These are phyloP conservation scores for Coccyzus lansbergi DNA, from an alignment of 2,797 vertebrate genomes.

Conservation along the genomic window DNA sequence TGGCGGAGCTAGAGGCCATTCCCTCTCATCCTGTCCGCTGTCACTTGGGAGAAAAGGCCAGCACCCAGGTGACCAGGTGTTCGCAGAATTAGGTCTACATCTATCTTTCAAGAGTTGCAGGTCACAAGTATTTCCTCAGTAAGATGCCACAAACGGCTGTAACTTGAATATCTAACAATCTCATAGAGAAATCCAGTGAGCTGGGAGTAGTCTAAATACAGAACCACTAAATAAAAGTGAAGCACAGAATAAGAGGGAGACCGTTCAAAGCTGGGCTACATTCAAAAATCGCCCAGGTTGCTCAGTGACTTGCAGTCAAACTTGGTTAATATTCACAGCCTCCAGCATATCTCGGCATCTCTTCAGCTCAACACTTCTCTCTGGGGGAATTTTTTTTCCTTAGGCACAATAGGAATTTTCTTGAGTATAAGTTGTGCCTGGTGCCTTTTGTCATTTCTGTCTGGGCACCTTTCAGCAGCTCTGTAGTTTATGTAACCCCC, in stretches of 20 bases:
- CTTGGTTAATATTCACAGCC: background rate
- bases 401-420: background rate
- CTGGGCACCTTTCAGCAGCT: background rate
- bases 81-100: background rate
- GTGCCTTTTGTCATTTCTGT: background rate
- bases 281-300: background rate
- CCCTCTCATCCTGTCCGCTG: too few relatives aligned
- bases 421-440: background rate
- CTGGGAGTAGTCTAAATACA: background rate
- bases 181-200: background rate
- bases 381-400: background rate
- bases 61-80: too few relatives aligned
- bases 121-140: background rate
- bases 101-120: background rate
- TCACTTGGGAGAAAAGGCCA: too few relatives aligned
- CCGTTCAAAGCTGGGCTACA: background rate
- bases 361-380: background rate
- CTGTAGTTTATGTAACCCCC: background rate
- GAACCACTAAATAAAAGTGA: background rate
- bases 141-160: background rate
- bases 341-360: background rate
- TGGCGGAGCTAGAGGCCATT: too few relatives aligned
- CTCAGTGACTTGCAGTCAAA: background rate
- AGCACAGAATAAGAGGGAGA: background rate
- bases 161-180: background rate